These are phyloP conservation scores for Drosophila paucipuncta DNA, from an alignment of 2,888 invertebrate species.

Conservation along the genomic window DNA sequence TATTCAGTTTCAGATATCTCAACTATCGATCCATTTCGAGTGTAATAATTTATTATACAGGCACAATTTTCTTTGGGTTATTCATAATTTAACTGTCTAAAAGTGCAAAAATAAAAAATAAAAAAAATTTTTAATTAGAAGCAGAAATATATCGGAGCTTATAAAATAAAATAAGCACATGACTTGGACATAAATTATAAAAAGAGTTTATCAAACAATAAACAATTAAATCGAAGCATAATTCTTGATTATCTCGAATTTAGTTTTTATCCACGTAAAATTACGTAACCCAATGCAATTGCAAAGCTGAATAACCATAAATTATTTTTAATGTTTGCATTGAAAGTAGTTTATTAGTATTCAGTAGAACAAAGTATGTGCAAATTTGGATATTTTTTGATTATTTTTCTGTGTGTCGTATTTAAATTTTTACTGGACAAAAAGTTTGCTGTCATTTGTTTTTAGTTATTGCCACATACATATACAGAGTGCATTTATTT, in stretches of 20 bases:
- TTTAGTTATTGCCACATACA: slow-evolving; percentile 60
- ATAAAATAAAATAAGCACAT: too few species aligned
- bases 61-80: not conserved
- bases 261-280: not conserved
- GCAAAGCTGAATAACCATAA: not conserved
- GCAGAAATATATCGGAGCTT: not conserved
- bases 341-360: not conserved
- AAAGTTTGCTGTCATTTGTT: slow-evolving; percentile 43
- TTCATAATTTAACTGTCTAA: not conserved
- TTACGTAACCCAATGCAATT: not conserved
- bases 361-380: not conserved
- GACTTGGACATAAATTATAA: not conserved
- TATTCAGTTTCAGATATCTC: not conserved
- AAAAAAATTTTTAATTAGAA: not conserved
- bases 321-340: not conserved
- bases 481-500: slow-evolving; percentile 31
- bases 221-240: not conserved
- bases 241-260: not conserved
- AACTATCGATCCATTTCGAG: not conserved
- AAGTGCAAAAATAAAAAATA: not conserved
- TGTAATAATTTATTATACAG: not conserved
- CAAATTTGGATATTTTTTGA: not conserved
- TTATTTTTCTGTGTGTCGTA: slow-evolving; percentile 9
- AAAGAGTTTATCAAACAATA: not conserved
- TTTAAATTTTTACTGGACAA: slow-evolving; percentile 12